These are phyloP conservation scores for Amphiprion percula DNA, from an alignment of 2,113 vertebrate species.

Conservation along the genomic window DNA sequence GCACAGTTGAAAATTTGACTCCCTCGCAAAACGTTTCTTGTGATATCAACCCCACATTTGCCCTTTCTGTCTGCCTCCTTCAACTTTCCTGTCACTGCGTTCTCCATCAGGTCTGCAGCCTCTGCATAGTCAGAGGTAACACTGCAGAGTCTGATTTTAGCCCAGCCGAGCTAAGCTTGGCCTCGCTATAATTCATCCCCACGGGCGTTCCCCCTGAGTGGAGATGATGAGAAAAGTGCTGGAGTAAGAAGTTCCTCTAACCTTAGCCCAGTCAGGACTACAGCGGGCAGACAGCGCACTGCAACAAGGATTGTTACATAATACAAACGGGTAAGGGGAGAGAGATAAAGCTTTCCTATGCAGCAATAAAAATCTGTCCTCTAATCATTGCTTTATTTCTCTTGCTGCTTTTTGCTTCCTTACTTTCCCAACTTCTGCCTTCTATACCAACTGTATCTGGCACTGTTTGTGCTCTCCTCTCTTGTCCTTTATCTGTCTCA, in stretches of 20 bases:
- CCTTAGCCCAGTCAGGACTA: conserved; percentile 18
- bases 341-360: conserved; percentile 4
- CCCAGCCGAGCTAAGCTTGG: conserved; percentile 23
- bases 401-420: neutral
- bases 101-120: neutral
- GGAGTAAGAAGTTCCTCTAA: conserved; percentile 50
- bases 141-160: conserved; percentile 39
- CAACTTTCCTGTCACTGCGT: conserved; percentile 11
- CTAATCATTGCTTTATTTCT: neutral
- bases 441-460: neutral
- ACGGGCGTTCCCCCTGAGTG: conserved; percentile 54
- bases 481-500: conserved; percentile 1
- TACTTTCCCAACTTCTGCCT: neutral
- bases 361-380: neutral
- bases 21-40: neutral
- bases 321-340: neutral
- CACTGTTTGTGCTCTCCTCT: neutral
- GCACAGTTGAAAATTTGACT: conserved; percentile 3
- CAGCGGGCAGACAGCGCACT: conserved; percentile 9
- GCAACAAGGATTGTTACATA: conserved; percentile 41
- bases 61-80: neutral
- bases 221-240: conserved; percentile 66
- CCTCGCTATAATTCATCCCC: conserved; percentile 51
- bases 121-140: conserved; percentile 20
- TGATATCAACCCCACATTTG: neutral